Conservation (phyloP, 2,888 invertebrate genomes). For the Lacanobia oleracea region DNA sequence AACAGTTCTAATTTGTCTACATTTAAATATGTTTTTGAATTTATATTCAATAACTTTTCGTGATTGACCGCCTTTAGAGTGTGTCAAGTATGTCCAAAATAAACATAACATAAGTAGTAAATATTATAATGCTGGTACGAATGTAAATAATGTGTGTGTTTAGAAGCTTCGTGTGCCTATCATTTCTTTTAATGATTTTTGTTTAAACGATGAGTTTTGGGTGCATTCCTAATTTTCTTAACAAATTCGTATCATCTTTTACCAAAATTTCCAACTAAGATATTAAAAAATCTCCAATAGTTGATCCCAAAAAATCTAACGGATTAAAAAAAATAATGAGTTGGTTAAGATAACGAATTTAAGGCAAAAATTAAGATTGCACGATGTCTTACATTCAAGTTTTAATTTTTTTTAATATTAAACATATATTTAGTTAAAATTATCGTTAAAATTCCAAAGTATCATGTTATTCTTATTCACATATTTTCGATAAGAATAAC, state of each 20-base stretch:
- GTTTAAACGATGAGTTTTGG: background rate
- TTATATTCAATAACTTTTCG: too few species aligned
- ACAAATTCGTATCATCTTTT: background rate
- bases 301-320: too few species aligned
- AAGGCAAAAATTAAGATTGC: slow-evolving; percentile 2
- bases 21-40: too few species aligned
- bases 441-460: too few species aligned
- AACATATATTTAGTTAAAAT: too few species aligned
- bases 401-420: background rate
- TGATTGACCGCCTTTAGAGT: too few species aligned
- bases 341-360: background rate
- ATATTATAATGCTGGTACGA: background rate
- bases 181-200: background rate
- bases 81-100: background rate
- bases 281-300: too few species aligned
- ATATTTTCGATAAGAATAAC: too few species aligned
- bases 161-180: slow-evolving; percentile 20
- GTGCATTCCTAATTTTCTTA: background rate
- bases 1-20: too few species aligned
- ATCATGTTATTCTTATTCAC: too few species aligned
- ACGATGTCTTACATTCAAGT: background rate
- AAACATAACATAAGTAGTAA: background rate
- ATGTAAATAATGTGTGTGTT: slow-evolving; percentile 34
- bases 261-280: too few species aligned
- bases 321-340: too few species aligned